phyloP scores from a whole-genome alignment of 2,797 vertebrate genomes.

The Graptemys geographica region DNA sequence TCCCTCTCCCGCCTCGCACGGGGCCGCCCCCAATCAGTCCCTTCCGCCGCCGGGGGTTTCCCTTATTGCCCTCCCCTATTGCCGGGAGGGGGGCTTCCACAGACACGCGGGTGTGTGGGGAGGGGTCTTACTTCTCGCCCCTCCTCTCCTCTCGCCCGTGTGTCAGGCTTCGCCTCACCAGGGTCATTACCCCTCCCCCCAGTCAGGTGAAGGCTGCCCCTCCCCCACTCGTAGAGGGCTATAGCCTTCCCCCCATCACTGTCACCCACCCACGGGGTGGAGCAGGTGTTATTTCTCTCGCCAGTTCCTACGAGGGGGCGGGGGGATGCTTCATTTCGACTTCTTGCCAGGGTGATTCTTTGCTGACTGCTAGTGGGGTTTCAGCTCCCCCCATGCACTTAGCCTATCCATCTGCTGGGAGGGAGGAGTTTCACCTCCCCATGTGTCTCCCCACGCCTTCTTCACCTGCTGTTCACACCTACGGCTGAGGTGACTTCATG shows the following conservation, averaged over 20 bases:
- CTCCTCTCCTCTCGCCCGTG: not conserved
- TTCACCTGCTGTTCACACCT: not conserved
- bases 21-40: constrained; percentile 44
- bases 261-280: not conserved
- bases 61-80: not conserved
- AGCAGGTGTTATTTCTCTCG: not conserved
- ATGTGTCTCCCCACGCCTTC: not conserved
- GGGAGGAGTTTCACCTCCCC: not conserved
- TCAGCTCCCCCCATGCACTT: not conserved
- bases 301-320: too few relatives aligned
- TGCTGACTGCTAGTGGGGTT: not conserved
- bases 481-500: not conserved
- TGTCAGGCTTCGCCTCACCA: not conserved
- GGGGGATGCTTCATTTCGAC: not conserved
- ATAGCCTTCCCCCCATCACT: not conserved
- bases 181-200: not conserved
- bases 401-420: not conserved
- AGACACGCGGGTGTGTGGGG: not conserved
- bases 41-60: constrained; percentile 2
- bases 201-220: constrained; percentile 49
- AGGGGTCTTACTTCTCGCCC: not conserved
- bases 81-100: not conserved
- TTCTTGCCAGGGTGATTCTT: not conserved
- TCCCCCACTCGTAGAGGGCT: not conserved
- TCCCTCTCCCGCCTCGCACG: not conserved